Evolutionary conservation across 1,140 invertebrate genomes (phyloP), one percentile per base, ranked within the genome.

Genomic region (Neotoxoptera formosana): DNA sequence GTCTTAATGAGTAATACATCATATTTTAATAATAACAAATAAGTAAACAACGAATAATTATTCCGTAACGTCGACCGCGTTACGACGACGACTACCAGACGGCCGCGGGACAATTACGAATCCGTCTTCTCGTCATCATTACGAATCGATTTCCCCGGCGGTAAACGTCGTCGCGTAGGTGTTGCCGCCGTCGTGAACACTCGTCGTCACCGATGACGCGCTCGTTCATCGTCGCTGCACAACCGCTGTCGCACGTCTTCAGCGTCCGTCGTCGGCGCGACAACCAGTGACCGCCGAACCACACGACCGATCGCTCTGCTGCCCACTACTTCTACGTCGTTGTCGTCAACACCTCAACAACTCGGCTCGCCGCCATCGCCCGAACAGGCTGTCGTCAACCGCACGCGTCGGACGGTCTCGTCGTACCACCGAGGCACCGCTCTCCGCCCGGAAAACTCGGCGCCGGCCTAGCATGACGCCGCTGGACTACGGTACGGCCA

Each of bases 401-500:
- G 17, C n/a, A 76, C 60, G 30, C 30, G 30, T n/a, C 7, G 7
- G 60, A n/a, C 60, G 14, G 14, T n/a, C n/a, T n/a, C n/a, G n/a
- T 76, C n/a, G 30, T 76, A 17, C 14, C 0, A 34, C 14, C 0
- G 17, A 17, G n/a, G 60, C 60, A 76, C 0, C 17, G 14, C 60
- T n/a, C 30, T n/a, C 3, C 6, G 11, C 3, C 7, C 4, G 6
- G 60, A 76, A 76, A n/a, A 76, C 6, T 14, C 14, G 51, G 53
- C 17, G 48, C 14, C 25, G 41, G 25, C 60, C 14, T 76, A 48
- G n/a, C 48, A 93, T 56, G 81, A 84, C 81, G n/a, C 48, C 81
- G n/a, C 48, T 93, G n/a, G 91, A 93, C 76, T 93, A 93, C 51
- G 51, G 34, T 41, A 56, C 51, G 9, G 91, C 48, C 81, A 86